phyloP scores from a whole-genome alignment of 1,140 invertebrate species.

The Bombus waltoni region DNA sequence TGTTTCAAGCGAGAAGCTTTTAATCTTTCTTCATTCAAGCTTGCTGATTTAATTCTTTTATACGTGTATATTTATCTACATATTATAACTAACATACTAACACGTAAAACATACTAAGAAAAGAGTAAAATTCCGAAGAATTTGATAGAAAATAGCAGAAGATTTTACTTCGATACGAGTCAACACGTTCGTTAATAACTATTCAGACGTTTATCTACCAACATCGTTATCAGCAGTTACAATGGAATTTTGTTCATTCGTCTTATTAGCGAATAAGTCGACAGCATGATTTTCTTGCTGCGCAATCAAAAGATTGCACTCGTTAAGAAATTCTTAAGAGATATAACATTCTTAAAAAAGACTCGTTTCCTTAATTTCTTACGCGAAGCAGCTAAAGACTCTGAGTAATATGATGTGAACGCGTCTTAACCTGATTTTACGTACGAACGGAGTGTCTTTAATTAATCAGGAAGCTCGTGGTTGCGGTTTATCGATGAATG shows the following conservation, averaged over 20 bases:
- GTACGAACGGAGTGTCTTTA: background rate
- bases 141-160: too few species aligned
- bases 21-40: too few species aligned
- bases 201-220: background rate
- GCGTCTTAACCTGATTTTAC: slow-evolving; percentile 12
- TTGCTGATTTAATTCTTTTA: too few species aligned
- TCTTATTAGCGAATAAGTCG: background rate
- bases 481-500: background rate
- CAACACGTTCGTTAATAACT: too few species aligned
- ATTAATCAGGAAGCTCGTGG: background rate
- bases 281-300: background rate
- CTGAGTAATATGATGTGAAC: background rate
- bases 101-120: too few species aligned
- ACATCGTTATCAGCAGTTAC: background rate
- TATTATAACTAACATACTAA: too few species aligned
- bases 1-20: too few species aligned
- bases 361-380: background rate
- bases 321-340: background rate
- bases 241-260: background rate
- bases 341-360: background rate
- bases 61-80: too few species aligned
- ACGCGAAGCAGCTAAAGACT: background rate
- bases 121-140: too few species aligned
- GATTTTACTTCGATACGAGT: too few species aligned
- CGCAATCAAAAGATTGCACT: background rate